phyloP scores from a whole-genome alignment of 2,888 invertebrate genomes.

The Diachrysia chrysitis region DNA sequence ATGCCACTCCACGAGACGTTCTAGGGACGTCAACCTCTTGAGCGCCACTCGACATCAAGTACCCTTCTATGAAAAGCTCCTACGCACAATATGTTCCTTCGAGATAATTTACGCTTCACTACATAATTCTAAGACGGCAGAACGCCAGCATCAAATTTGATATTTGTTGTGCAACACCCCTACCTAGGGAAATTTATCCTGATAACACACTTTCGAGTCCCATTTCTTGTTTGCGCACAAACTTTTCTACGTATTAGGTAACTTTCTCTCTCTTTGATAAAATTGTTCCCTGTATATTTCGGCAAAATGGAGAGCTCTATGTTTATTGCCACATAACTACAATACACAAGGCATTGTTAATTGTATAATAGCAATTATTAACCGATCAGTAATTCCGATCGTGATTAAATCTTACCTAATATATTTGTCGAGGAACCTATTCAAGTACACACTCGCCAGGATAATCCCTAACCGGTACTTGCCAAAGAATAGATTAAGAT shows the following conservation, averaged over 20 bases:
- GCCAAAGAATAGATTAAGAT: constrained; percentile 68
- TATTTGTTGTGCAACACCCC: constrained; percentile 62
- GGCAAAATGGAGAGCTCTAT: neutral
- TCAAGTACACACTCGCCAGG: constrained; percentile 41
- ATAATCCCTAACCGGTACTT: constrained; percentile 55
- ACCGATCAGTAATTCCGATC: constrained; percentile 22
- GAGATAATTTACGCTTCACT: constrained; percentile 74
- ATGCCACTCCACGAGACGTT: constrained; percentile 64
- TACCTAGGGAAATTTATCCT: constrained; percentile 63
- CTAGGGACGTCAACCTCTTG: constrained; percentile 74
- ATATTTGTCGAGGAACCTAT: constrained; percentile 43
- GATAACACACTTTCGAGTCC: constrained; percentile 29
- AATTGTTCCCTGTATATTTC: neutral
- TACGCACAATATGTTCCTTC: constrained; percentile 75
- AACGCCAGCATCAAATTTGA: constrained; percentile 59
- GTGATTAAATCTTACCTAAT: constrained; percentile 43
- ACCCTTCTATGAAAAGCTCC: constrained; percentile 78
- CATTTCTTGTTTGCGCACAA: constrained; percentile 25
- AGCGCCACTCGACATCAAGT: constrained; percentile 73
- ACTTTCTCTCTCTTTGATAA: neutral
- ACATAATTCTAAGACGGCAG: constrained; percentile 65
- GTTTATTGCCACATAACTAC: neutral
- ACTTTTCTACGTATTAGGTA: constrained; percentile 7
- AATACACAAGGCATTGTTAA: neutral
- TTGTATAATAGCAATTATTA: neutral